Percentiles rank a stretch among this genome's conserved stretches.
Conservation (phyloP, 2,797 vertebrate species). For the Pogonophryne albipinna region DNA sequence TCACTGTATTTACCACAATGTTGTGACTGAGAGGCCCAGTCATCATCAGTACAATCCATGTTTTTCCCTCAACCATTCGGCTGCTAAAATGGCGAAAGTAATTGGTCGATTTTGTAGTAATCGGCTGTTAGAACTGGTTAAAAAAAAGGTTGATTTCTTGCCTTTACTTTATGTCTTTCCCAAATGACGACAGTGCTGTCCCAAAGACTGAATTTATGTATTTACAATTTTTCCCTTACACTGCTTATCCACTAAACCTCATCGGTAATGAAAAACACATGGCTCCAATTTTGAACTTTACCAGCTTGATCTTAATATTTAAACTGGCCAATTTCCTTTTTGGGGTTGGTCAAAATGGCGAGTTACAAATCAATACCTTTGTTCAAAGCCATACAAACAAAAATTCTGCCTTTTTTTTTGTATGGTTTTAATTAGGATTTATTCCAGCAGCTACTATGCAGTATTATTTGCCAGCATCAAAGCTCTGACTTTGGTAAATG, state of each 20-base stretch:
- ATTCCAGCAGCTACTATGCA: conserved; percentile 10
- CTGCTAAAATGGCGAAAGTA: conserved; percentile 2
- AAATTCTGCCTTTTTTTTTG: background rate
- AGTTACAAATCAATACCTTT: background rate
- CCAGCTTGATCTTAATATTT: conserved; percentile 2
- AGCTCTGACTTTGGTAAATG: conserved; percentile 20
- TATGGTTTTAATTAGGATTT: background rate
- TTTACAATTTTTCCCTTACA: conserved; percentile 17
- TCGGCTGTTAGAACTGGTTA: conserved; percentile 7
- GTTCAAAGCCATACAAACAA: background rate
- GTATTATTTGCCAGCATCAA: conserved; percentile 13
- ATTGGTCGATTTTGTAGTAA: background rate
- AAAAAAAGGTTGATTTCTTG: conserved; percentile 1
- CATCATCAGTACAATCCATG: background rate
- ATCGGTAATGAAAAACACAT: conserved; percentile 4
- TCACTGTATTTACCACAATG: conserved; percentile 31
- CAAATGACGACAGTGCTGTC: conserved; percentile 27
- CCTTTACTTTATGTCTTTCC: conserved; percentile 14
- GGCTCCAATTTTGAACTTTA: background rate
- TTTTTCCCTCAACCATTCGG: conserved; percentile 11
- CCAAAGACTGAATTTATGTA: conserved; percentile 49
- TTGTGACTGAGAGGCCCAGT: conserved; percentile 7
- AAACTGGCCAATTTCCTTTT: background rate
- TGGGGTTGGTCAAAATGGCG: background rate
- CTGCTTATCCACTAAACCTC: background rate